Conservation (phyloP, 2,888 invertebrate species). For the Tyria jacobaeae region DNA sequence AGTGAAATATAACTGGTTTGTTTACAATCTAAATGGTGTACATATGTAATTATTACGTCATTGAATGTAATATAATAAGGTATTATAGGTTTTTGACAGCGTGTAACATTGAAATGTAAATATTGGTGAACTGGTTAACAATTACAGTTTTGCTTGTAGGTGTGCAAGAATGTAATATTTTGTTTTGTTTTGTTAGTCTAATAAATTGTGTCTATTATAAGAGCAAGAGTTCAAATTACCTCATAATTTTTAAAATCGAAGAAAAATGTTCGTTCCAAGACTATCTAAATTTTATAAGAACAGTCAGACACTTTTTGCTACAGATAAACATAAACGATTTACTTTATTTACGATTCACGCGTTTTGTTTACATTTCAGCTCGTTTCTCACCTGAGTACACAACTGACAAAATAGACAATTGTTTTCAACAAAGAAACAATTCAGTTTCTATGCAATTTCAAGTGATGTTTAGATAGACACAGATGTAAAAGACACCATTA, state of each 20-base stretch:
- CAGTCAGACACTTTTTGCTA: constrained; percentile 27
- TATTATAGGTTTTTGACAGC: too few species aligned
- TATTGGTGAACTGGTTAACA: neutral
- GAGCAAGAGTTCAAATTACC: neutral
- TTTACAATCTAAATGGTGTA: neutral
- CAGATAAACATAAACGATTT: neutral
- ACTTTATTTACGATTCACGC: constrained; percentile 2
- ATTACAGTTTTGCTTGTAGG: neutral
- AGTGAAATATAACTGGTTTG: neutral
- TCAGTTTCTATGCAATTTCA: constrained; percentile 60
- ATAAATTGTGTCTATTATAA: neutral
- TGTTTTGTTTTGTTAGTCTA: too few species aligned
- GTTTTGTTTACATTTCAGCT: constrained; percentile 32
- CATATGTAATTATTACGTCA: neutral
- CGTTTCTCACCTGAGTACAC: constrained; percentile 37
- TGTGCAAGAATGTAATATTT: neutral
- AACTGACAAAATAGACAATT: constrained; percentile 55
- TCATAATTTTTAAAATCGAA: constrained; percentile 26
- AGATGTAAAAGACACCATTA: constrained; percentile 58
- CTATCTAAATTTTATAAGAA: constrained; percentile 41
- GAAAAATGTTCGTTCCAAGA: neutral
- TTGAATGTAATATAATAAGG: too few species aligned
- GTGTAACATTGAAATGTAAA: neutral
- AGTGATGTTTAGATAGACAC: constrained; percentile 52
- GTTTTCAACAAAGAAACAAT: constrained; percentile 67